Conservation (phyloP, 2,888 invertebrate species). For the Ommatoiulus sabulosus region DNA sequence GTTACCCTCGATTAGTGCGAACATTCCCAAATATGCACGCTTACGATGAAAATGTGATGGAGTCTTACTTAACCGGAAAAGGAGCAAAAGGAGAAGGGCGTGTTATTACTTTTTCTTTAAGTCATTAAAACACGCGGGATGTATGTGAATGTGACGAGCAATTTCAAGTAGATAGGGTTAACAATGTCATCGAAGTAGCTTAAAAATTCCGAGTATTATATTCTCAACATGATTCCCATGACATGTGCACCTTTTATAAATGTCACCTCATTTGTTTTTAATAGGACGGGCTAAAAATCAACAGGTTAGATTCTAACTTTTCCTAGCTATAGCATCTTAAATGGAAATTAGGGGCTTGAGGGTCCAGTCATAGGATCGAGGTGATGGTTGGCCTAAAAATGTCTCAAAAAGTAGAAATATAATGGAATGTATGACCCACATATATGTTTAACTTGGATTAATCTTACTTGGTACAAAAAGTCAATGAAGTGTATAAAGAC, state of each 20-base stretch:
- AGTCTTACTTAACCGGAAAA: neutral
- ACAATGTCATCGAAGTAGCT: neutral
- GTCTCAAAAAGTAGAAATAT: constrained; percentile 8
- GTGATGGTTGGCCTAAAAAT: constrained; percentile 22
- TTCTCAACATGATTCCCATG: neutral
- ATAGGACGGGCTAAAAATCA: constrained; percentile 36
- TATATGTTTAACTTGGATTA: constrained; percentile 8
- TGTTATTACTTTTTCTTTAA: neutral
- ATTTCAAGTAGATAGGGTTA: neutral
- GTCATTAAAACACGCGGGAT: neutral
- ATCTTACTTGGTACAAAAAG: neutral
- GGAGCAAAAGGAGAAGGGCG: neutral
- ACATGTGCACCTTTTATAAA: neutral
- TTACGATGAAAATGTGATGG: neutral
- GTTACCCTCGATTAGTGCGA: neutral
- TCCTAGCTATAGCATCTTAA: neutral
- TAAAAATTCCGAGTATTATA: neutral
- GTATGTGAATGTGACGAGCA: neutral
- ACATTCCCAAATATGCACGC: neutral
- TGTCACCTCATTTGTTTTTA: constrained; percentile 33
- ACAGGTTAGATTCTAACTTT: constrained; percentile 23
- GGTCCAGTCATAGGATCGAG: constrained; percentile 26
- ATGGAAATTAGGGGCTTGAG: constrained; percentile 30
- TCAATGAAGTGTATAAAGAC: neutral
- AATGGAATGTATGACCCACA: neutral